Evolutionary conservation across 2,113 vertebrate species (phyloP), one percentile per base, ranked within the genome.

Genomic region (Falco punctatus): DNA sequence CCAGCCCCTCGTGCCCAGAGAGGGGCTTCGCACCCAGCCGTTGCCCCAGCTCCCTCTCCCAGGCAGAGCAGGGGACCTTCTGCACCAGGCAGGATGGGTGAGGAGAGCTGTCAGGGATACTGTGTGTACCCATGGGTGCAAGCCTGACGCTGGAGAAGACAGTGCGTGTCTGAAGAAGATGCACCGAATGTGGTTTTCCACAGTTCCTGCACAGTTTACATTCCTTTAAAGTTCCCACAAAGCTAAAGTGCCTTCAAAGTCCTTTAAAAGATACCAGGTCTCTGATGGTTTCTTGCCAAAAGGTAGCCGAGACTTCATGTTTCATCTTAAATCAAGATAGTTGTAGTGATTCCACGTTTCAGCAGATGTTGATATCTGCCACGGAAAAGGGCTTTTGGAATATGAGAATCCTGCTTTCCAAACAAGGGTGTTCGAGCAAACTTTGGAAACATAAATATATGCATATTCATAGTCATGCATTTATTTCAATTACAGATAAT

Each of bases 141-240:
- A 88, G 81, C 35, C 67, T 54, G 69, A 86, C 0, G 4, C 38
- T 30, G 64, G 11, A 74, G 78, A 72, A 49, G 28, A 52, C 13
- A 48, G 44, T 4, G 8, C 2, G 6, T 65, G n/a, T 49, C 57
- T 85, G 40, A 52, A 78, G 95, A 81, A 83, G 77, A 86, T 38
- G 65, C 19, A 13, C 51, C 2, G 2, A 72, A 44, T 27, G 59
- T 11, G 81, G 23, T 62, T 94, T 92, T 65, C 62, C 81, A 86
- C 38, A 57, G 46, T 18, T 82, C 58, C 77, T 84, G 78, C 44
- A 69, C n/a, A 46, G 75, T 74, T 92, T 91, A 81, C 69, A 67
- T 74, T 67, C 48, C 62, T 92, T 74, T 74, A 66, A 61, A 23
- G 35, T 38, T 49, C 78, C 61, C 69, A 49, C 38, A 71, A 74